phyloP scores from a whole-genome alignment of 2,113 vertebrate species.

The Cebidichthys violaceus region DNA sequence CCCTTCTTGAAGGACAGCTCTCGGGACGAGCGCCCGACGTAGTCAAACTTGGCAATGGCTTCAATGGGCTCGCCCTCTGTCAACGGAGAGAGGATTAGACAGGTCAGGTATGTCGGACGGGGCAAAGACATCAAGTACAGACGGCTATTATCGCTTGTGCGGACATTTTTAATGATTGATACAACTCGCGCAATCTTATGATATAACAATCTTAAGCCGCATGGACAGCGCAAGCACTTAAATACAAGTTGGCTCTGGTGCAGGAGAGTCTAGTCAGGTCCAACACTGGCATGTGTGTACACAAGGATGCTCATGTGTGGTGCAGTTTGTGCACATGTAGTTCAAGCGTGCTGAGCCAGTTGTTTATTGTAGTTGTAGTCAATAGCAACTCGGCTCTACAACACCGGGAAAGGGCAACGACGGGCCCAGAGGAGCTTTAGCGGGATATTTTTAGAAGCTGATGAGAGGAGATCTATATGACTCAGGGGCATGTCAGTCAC shows the following conservation, averaged over 20 bases:
- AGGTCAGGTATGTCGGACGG: slow-evolving; percentile 46
- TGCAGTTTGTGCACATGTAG: slow-evolving; percentile 19
- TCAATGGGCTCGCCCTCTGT: slow-evolving; percentile 97
- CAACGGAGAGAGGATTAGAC: slow-evolving; percentile 55
- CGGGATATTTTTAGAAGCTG: slow-evolving; percentile 73
- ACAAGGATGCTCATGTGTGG: not conserved
- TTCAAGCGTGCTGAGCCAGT: slow-evolving; percentile 32
- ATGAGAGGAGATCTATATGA: slow-evolving; percentile 71
- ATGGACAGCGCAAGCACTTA: slow-evolving; percentile 1
- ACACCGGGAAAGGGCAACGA: slow-evolving; percentile 46
- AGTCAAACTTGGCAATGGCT: slow-evolving; percentile 99
- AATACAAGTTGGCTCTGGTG: not conserved
- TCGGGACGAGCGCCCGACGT: slow-evolving; percentile 93
- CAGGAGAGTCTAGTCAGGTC: not conserved
- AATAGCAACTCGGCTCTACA: slow-evolving; percentile 63
- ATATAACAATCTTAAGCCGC: not conserved
- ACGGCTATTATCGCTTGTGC: not conserved
- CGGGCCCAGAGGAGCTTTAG: slow-evolving; percentile 52
- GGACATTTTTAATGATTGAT: slow-evolving; percentile 11
- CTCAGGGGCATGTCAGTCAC: slow-evolving; percentile 56
- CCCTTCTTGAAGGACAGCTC: slow-evolving; percentile 99
- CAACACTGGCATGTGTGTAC: slow-evolving; percentile 17
- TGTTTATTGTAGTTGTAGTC: slow-evolving; percentile 59
- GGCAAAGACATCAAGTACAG: slow-evolving; percentile 21
- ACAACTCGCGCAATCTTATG: not conserved